Conservation (phyloP, 2,113 vertebrate species). For the Pontoporia blainvillei region DNA sequence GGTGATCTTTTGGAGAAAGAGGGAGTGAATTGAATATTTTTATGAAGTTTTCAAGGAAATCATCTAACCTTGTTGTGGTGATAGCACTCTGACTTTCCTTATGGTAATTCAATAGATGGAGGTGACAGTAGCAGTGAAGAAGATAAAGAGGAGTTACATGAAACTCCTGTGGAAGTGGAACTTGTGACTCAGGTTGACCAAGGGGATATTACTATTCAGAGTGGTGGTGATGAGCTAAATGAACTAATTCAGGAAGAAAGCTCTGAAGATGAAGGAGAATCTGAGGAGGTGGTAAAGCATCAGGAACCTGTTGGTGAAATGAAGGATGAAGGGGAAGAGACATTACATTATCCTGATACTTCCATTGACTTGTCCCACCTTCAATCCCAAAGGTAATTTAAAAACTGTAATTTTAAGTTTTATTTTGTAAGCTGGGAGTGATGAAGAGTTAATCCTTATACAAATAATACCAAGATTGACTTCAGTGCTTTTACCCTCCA, state of each 20-base stretch:
- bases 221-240: not conserved
- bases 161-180: slow-evolving; percentile 37
- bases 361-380: slow-evolving; percentile 93
- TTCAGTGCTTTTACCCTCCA: not conserved
- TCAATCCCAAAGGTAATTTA: slow-evolving; percentile 87
- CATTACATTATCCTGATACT: slow-evolving; percentile 91
- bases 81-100: not conserved
- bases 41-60: not conserved
- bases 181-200: not conserved
- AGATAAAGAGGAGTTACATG: slow-evolving; percentile 71
- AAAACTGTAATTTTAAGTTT: slow-evolving; percentile 10
- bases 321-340: slow-evolving; percentile 69
- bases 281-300: slow-evolving; percentile 64
- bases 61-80: not conserved
- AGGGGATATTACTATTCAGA: not conserved
- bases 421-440: not conserved
- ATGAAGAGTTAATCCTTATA: not conserved
- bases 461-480: not conserved
- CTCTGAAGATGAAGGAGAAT: slow-evolving; percentile 71
- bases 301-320: slow-evolving; percentile 54
- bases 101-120: slow-evolving; percentile 24
- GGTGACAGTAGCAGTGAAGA: slow-evolving; percentile 69
- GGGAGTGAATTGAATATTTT: not conserved
- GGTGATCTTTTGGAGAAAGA: not conserved
- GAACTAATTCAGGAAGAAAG: slow-evolving; percentile 65